These are phyloP conservation scores for Leucophora obtusa DNA, from an alignment of 2,888 invertebrate genomes.

Conservation along the genomic window DNA sequence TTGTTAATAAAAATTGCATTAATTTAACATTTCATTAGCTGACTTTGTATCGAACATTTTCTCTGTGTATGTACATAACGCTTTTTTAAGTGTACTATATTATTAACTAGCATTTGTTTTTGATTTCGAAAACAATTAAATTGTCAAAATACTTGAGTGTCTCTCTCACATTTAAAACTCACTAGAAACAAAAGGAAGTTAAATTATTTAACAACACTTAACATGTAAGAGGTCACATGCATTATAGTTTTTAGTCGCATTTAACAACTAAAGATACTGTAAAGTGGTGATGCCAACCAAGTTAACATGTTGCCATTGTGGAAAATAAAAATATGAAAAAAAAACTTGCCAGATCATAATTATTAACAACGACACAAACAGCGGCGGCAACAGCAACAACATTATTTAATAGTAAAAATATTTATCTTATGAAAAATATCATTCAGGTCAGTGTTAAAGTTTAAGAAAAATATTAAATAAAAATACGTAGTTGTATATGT, in stretches of 20 bases:
- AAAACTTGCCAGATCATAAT: slow-evolving; percentile 49
- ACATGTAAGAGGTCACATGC: slow-evolving; percentile 57
- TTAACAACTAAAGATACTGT: slow-evolving; percentile 32
- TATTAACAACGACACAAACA: slow-evolving; percentile 26
- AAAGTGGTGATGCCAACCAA: slow-evolving; percentile 21
- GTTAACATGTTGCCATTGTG: slow-evolving; percentile 33
- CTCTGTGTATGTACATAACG: no score
- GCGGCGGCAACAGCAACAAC: neutral
- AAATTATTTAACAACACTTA: slow-evolving; percentile 54
- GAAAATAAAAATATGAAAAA: slow-evolving; percentile 1
- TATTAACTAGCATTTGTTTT: slow-evolving; percentile 5
- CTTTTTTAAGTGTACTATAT: neutral
- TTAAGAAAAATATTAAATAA: slow-evolving; percentile 35
- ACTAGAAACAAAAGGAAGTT: slow-evolving; percentile 51
- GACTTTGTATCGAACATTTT: no score
- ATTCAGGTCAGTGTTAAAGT: slow-evolving; percentile 63
- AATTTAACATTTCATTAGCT: no score
- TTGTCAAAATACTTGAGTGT: slow-evolving; percentile 30
- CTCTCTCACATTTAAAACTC: slow-evolving; percentile 28
- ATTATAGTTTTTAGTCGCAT: slow-evolving; percentile 35
- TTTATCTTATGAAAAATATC: slow-evolving; percentile 58
- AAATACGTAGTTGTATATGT: neutral
- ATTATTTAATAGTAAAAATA: slow-evolving; percentile 12
- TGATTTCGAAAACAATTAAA: slow-evolving; percentile 38
- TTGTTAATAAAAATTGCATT: no score